These are phyloP conservation scores for Zoanthus gigantus DNA, from an alignment of 92 coral and sea anemone species.

Conservation along the genomic window DNA sequence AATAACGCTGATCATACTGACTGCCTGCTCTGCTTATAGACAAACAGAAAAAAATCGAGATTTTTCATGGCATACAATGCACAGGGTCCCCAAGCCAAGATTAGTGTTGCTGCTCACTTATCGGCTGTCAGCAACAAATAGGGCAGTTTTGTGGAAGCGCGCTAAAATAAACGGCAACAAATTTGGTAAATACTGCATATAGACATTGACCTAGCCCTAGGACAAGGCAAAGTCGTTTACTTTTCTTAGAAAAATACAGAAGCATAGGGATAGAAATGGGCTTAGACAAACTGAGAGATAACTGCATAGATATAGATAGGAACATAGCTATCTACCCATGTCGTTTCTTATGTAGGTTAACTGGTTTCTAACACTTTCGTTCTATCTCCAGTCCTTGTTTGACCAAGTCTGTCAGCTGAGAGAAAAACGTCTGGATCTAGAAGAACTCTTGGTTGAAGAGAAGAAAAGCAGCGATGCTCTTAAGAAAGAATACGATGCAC, in stretches of 20 bases:
- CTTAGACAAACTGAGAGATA: background rate
- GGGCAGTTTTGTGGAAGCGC: too few species aligned
- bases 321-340: background rate
- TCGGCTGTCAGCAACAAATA: too few species aligned
- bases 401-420: conserved; percentile 92
- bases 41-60: too few species aligned
- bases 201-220: too few species aligned
- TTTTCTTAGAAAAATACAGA: background rate
- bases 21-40: too few species aligned
- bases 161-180: too few species aligned
- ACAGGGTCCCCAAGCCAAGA: too few species aligned
- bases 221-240: too few species aligned
- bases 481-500: conserved; percentile 92
- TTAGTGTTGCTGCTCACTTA: too few species aligned
- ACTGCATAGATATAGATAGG: background rate
- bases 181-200: too few species aligned
- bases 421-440: conserved; percentile 89
- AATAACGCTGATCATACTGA: too few species aligned
- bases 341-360: background rate
- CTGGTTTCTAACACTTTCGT: background rate
- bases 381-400: conserved; percentile 49
- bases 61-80: too few species aligned
- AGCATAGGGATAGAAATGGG: background rate
- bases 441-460: conserved; percentile 91
- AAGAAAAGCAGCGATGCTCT: conserved; percentile 92